Conservation (phyloP, 2,888 invertebrate species). For the Merodon equestris region DNA sequence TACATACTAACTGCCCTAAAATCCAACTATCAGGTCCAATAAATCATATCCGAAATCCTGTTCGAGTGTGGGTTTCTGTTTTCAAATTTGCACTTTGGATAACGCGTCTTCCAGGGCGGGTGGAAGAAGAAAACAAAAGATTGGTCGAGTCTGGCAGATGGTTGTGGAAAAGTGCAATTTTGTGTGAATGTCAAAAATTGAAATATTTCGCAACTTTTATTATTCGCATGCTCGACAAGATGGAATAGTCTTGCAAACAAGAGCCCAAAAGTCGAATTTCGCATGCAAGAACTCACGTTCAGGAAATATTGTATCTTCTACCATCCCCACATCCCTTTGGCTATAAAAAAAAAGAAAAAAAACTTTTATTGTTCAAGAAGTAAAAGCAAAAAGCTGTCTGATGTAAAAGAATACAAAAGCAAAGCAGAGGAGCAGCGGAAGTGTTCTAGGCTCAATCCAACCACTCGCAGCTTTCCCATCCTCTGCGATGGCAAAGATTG, state of each 20-base stretch:
- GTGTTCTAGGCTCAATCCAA: constrained; percentile 60
- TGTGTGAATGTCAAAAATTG: constrained; percentile 64
- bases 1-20: constrained; percentile 47
- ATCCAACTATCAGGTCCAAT: constrained; percentile 31
- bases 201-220: constrained; percentile 66
- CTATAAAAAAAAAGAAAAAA: constrained; percentile 5
- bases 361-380: neutral
- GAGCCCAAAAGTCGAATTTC: constrained; percentile 38
- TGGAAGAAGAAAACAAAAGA: too few species aligned
- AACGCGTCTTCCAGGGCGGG: constrained; percentile 56
- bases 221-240: constrained; percentile 36
- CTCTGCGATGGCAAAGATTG: constrained; percentile 49
- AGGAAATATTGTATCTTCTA: constrained; percentile 57
- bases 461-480: constrained; percentile 60
- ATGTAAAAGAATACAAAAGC: neutral
- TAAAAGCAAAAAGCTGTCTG: constrained; percentile 21
- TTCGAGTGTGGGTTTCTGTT: constrained; percentile 15
- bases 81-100: constrained; percentile 56
- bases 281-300: constrained; percentile 62
- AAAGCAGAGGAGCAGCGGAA: constrained; percentile 32
- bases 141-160: constrained; percentile 24
- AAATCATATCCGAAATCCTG: constrained; percentile 49
- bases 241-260: constrained; percentile 22
- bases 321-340: constrained; percentile 29
- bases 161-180: constrained; percentile 52